phyloP scores from a whole-genome alignment of 2,888 invertebrate species.

The Perdita meconis region DNA sequence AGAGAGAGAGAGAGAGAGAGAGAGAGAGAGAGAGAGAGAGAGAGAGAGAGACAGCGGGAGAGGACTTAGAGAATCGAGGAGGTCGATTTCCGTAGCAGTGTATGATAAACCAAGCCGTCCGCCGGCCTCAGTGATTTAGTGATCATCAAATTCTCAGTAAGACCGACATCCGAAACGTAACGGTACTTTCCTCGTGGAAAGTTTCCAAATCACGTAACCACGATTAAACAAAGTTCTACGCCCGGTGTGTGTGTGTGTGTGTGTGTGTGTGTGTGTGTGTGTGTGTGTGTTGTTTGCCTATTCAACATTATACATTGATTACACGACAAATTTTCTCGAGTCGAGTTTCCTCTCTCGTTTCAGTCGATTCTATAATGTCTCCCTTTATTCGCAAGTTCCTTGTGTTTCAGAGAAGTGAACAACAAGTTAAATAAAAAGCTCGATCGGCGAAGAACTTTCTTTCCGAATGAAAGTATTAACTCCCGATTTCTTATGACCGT shows the following conservation, averaged over 20 bases:
- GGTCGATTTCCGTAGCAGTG: slow-evolving; percentile 32
- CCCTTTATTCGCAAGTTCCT: slow-evolving; percentile 16
- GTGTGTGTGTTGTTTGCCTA: not conserved
- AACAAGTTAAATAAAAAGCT: not conserved
- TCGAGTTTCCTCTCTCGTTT: not conserved
- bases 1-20: not conserved
- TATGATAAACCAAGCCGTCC: slow-evolving; percentile 12
- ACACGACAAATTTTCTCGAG: not conserved
- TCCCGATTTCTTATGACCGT: slow-evolving; percentile 11
- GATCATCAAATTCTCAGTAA: slow-evolving; percentile 16
- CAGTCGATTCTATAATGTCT: not conserved
- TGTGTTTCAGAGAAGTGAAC: slow-evolving; percentile 4
- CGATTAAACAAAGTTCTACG: slow-evolving; percentile 30
- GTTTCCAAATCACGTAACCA: slow-evolving; percentile 13
- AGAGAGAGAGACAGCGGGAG: no score
- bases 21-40: not conserved
- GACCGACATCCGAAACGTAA: slow-evolving; percentile 24
- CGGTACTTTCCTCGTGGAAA: not conserved
- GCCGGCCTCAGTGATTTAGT: slow-evolving; percentile 24
- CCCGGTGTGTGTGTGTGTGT: not conserved
- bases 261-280: not conserved
- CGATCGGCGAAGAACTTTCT: slow-evolving; percentile 27
- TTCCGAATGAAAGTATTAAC: not conserved
- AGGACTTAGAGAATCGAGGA: slow-evolving; percentile 32
- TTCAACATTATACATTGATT: not conserved